phyloP scores from a whole-genome alignment of 2,113 vertebrate species.

The Dasypus novemcinctus region DNA sequence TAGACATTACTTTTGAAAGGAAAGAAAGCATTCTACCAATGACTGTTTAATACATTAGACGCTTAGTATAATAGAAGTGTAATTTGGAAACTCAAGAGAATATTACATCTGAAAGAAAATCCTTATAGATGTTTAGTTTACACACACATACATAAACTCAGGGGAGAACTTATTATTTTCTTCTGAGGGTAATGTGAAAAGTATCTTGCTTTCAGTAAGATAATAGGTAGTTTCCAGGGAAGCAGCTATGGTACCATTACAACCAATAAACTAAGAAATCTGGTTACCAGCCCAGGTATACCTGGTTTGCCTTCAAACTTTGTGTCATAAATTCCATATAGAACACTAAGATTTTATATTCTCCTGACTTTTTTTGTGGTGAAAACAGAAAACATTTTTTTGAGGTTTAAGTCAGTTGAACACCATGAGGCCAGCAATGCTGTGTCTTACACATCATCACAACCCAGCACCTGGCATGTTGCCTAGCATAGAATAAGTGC shows the following conservation, averaged over 20 bases:
- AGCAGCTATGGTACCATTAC: background rate
- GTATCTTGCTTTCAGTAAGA: background rate
- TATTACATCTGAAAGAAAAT: background rate
- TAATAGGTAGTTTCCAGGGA: background rate
- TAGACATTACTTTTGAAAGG: constrained; percentile 3
- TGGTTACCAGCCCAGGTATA: background rate
- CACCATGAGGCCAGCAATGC: background rate
- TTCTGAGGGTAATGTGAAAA: background rate
- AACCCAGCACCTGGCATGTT: background rate
- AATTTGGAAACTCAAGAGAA: background rate
- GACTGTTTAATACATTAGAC: background rate
- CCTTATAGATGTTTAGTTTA: background rate
- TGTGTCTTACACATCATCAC: background rate
- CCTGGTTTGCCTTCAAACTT: background rate
- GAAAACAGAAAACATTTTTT: background rate
- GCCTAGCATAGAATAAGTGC: background rate
- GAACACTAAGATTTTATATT: background rate
- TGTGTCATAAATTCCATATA: background rate
- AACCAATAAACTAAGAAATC: background rate
- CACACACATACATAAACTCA: background rate
- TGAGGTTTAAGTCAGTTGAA: background rate
- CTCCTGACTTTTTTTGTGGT: background rate
- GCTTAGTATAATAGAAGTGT: background rate
- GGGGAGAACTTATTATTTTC: background rate
- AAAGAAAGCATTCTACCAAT: background rate